Base-by-base conservation (phyloP, 2,888 invertebrate genomes). In the Ptycholaimellus sp. region DNA sequence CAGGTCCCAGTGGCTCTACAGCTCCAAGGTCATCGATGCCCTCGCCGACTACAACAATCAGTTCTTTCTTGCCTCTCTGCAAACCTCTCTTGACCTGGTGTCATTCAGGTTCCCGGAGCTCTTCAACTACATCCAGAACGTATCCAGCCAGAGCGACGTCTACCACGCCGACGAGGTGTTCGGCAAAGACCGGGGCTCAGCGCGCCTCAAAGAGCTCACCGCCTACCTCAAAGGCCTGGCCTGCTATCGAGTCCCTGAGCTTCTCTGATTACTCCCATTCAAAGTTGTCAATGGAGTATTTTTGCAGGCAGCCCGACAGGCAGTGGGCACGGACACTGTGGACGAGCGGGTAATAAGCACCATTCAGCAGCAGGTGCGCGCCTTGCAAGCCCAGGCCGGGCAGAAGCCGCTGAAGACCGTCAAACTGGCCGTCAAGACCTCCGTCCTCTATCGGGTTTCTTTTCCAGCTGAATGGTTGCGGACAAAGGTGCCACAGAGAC, bases 1-100 rank as follows among this genome's bases (percentile, higher is more conserved):
- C n/a, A n/a, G n/a, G n/a, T n/a, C n/a, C 6, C 33, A 25, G 25
- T 90, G 87, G 87, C 61, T 69, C 18, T 87, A 85, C 60, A 79
- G 85, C 1, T 59, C 66, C 16, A 73, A 75, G 48, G 71, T 76
- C 25, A 57, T 78, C 1, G 65, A 72, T 1, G 59, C 79, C 1
- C 69, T 90, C 11, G 57, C 62, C n/a, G 61, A 65, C 2, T 93
- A 81, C 59, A 69, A 71, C 44, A 52, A 61, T 0, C 63, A 68
- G 59, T 62, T 44, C 46, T 51, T 42, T 13, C n/a, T n/a, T n/a
- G n/a, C n/a, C n/a, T n/a, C n/a, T n/a, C n/a, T n/a, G n/a, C n/a
- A n/a, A n/a, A n/a, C n/a, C n/a, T n/a, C n/a, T 14, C 30, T 11
- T 13, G 19, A 30, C 23, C 14, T 14, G 29, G 9, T 1, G 7